Percentiles rank a stretch among this genome's conserved stretches.
Conservation (phyloP, 2,797 vertebrate species). For the Melanotaenia parkinsoni region DNA sequence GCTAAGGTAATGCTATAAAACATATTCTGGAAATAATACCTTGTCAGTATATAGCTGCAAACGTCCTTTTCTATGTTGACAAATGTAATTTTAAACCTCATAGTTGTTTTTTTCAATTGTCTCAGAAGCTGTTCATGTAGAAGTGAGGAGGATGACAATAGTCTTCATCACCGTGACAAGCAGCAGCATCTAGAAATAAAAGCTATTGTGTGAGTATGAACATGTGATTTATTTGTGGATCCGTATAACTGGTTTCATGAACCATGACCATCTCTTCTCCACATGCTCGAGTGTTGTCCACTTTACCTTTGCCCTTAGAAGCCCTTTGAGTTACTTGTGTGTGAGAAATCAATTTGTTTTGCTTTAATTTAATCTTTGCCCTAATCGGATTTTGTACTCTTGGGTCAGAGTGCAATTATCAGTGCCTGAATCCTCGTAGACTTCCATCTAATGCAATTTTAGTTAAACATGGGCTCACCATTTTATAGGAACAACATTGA, state of each 20-base stretch:
- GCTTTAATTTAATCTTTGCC: slow-evolving; percentile 47
- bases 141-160: slow-evolving; percentile 75
- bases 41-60: not conserved
- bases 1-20: not conserved
- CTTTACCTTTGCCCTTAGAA: slow-evolving; percentile 11
- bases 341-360: slow-evolving; percentile 15
- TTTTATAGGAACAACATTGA: slow-evolving; percentile 33
- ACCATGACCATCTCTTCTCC: not conserved
- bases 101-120: slow-evolving; percentile 20
- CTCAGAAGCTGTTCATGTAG: slow-evolving; percentile 64
- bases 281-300: not conserved
- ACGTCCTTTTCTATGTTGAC: not conserved
- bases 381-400: slow-evolving; percentile 41
- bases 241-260: not conserved
- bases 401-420: slow-evolving; percentile 50
- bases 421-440: slow-evolving; percentile 31
- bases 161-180: slow-evolving; percentile 54
- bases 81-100: slow-evolving; percentile 5
- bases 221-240: slow-evolving; percentile 5
- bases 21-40: too few species aligned
- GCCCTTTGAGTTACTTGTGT: slow-evolving; percentile 13
- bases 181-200: slow-evolving; percentile 75
- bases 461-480: slow-evolving; percentile 41
- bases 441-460: slow-evolving; percentile 35
- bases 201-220: slow-evolving; percentile 78